phyloP scores from a whole-genome alignment of 2,113 vertebrate genomes.

The Pteropus alecto region DNA sequence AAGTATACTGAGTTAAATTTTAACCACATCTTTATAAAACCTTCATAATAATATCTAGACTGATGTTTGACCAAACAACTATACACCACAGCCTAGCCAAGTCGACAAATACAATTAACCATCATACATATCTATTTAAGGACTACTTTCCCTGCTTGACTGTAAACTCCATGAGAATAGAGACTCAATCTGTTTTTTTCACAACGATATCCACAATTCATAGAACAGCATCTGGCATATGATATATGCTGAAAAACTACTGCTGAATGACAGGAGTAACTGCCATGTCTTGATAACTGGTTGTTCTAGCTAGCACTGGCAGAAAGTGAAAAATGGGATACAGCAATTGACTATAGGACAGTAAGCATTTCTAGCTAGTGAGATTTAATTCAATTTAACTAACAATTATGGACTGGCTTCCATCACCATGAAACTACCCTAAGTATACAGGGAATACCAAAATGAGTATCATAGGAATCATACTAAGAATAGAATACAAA shows the following conservation, averaged over 20 bases:
- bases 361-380: background rate
- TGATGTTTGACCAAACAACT: background rate
- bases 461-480: background rate
- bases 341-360: background rate
- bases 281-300: background rate
- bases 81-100: background rate
- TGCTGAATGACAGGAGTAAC: background rate
- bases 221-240: background rate
- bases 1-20: background rate
- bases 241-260: background rate
- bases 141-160: background rate
- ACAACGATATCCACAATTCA: background rate
- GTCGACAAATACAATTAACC: background rate
- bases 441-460: background rate
- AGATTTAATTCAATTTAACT: background rate
- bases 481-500: background rate
- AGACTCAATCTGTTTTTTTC: background rate
- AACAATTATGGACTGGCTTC: background rate
- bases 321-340: background rate
- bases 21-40: background rate
- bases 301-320: background rate
- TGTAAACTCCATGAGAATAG: background rate
- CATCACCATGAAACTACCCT: background rate
- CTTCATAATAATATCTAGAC: background rate
- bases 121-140: background rate